Percentiles rank a stretch among this genome's conserved stretches.
These are phyloP conservation scores for Oceanodroma leucorhoa DNA, from an alignment of 2,797 vertebrate species.

Conservation along the genomic window DNA sequence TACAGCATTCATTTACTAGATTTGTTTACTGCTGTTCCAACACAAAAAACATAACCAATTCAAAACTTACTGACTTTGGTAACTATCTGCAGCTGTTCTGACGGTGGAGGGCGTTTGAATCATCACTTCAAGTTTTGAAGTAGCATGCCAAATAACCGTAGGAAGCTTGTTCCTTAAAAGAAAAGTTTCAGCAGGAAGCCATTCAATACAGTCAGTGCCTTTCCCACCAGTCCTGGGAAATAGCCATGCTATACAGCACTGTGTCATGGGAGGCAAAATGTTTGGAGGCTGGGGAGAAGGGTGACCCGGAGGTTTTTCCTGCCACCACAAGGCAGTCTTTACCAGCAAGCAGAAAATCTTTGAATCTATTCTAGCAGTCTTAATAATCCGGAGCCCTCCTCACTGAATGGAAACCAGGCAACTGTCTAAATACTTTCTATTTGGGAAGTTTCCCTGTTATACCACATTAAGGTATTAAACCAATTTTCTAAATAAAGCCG, in stretches of 20 bases:
- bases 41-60: constrained; percentile 18
- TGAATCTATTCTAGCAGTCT: neutral
- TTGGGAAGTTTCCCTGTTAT: neutral
- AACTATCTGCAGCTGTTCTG: constrained; percentile 27
- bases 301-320: neutral
- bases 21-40: constrained; percentile 49
- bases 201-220: neutral
- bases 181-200: constrained; percentile 19
- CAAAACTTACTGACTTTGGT: constrained; percentile 33
- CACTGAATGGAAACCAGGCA: neutral
- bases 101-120: neutral
- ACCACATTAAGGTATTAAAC: neutral
- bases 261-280: neutral
- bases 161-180: neutral
- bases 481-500: neutral
- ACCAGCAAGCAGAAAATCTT: neutral
- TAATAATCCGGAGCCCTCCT: neutral
- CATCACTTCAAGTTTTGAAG: neutral
- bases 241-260: neutral
- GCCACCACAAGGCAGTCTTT: neutral
- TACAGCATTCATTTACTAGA: constrained; percentile 61
- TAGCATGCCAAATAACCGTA: constrained; percentile 4
- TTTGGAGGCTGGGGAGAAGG: neutral
- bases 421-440: neutral
- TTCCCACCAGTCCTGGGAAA: neutral